A percentile compares a stretch with the other conserved stretches of the same genome.
Evolutionary conservation across 2,113 vertebrate genomes (phyloP).

Genomic region (Cynoglossus semilaevis): DNA sequence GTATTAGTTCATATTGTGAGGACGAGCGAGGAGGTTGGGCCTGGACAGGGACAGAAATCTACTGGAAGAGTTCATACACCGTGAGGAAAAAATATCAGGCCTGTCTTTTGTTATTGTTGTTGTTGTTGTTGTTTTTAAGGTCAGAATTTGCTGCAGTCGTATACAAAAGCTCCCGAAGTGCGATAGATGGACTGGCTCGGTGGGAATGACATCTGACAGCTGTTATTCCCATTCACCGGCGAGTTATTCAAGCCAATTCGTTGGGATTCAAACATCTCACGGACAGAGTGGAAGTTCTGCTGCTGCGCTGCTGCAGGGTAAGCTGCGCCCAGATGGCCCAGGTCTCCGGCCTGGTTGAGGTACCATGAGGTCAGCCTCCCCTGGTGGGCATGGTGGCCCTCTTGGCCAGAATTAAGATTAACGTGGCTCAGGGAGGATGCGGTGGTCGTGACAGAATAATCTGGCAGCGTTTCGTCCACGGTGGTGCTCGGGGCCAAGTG

Average conservation of each 20-base stretch:
- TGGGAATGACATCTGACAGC: slow-evolving; percentile 97
- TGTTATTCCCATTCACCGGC: slow-evolving; percentile 88
- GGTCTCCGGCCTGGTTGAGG: slow-evolving; percentile 88
- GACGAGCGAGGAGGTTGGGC: slow-evolving; percentile 15
- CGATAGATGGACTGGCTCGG: slow-evolving; percentile 91
- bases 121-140: slow-evolving; percentile 21
- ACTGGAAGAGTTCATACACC: slow-evolving; percentile 48
- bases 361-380: slow-evolving; percentile 90
- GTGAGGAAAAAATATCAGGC: slow-evolving; percentile 23
- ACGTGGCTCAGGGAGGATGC: slow-evolving; percentile 79
- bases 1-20: slow-evolving; percentile 69
- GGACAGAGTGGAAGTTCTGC: slow-evolving; percentile 91
- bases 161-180: slow-evolving; percentile 93
- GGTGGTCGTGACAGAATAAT: slow-evolving; percentile 87
- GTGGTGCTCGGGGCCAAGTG: slow-evolving; percentile 77
- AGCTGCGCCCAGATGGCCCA: slow-evolving; percentile 84
- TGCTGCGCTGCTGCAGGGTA: slow-evolving; percentile 82
- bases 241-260: slow-evolving; percentile 87
- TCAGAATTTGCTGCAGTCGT: slow-evolving; percentile 99
- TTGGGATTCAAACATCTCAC: slow-evolving; percentile 93
- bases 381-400: slow-evolving; percentile 83
- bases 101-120: background rate
- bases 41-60: slow-evolving; percentile 29
- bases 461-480: slow-evolving; percentile 88
- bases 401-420: slow-evolving; percentile 80